Evolutionary conservation across 2,888 invertebrate genomes (phyloP).

Genomic region (Liopterus haemorrhoidalis): DNA sequence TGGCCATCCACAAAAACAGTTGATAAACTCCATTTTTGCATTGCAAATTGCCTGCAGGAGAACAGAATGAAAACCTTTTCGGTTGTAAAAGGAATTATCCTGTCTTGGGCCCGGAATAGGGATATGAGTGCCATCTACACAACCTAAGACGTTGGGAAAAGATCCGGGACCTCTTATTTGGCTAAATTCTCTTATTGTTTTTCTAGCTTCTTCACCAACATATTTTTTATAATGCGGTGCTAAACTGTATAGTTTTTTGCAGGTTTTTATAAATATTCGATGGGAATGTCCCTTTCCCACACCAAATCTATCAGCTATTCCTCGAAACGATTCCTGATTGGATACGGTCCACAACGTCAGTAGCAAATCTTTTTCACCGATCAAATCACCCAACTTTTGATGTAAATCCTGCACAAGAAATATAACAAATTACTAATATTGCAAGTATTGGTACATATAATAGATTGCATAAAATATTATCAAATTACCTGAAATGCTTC

Average conservation of each 20-base stretch:
- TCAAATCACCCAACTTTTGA: no score
- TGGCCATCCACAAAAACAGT: no score
- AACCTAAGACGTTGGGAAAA: constrained; percentile 23
- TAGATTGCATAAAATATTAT: no score
- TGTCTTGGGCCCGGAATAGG: constrained; percentile 12
- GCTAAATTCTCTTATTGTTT: constrained; percentile 15
- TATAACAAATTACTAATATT: no score
- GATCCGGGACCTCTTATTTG: constrained; percentile 4
- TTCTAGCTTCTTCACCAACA: neutral
- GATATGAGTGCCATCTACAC: constrained; percentile 23
- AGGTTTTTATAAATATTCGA: constrained; percentile 13
- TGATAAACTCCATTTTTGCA: constrained; percentile 7
- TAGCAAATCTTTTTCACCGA: no score
- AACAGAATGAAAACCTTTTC: constrained; percentile 17
- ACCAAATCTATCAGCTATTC: constrained; percentile 20
- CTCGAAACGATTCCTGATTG: constrained; percentile 20
- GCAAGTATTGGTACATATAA: no score
- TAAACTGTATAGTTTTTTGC: no score
- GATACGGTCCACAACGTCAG: constrained; percentile 7
- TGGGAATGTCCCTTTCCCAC: constrained; percentile 16
- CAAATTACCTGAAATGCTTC: no score
- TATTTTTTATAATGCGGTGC: no score
- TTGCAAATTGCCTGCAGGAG: constrained; percentile 19
- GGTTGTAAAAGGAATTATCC: constrained; percentile 24
- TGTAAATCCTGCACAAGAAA: no score